Evolutionary conservation across 2,113 vertebrate genomes (phyloP), one percentile per base, ranked within the genome.

Genomic region (Gymnarchus niloticus): DNA sequence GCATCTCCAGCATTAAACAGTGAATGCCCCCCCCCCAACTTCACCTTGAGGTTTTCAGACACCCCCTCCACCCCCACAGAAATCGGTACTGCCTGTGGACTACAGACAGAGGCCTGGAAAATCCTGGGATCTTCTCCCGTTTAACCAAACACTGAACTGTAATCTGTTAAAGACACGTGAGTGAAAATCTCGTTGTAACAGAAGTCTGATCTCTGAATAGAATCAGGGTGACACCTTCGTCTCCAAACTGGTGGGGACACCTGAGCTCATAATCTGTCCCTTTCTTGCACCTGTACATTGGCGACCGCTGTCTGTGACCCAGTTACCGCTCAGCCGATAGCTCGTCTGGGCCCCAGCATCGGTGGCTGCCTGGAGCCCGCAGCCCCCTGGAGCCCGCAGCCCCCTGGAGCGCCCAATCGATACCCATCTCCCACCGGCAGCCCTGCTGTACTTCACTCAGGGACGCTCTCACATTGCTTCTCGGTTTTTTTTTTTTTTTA

Each of bases 381-480:
- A 6, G 23, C 48, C n/a, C 65, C 57, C 83, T 12, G n/a, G n/a
- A n/a, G 46, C 12, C 77, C 80, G 28, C 85, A n/a, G 54, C 84
- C 81, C 85, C 73, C 87, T 54, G 3, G 46, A 86, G 56, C 81
- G 77, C 51, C 83, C 88, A 83, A 90, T 89, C 87, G 44, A 0
- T 90, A 37, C 85, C 84, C 83, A 87, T 89, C 44, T 57, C 78
- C 87, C 41, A 46, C 44, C 1, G 52, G 85, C 88, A 37, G 84
- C 86, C 65, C 23, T 57, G 44, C 85, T 86, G 86, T 86, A 80
- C 89, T 90, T 83, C 89, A 44, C 57, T 12, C 87, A 52, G 87
- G 89, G 90, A 88, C 52, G 88, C 87, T 90, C 92, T 92, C 85
- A 25, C 6, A 84, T 91, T 88, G 90, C 84, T 86, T 88, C 12